phyloP scores from a whole-genome alignment of 2,888 invertebrate species.

The Ptychoptera albimana region DNA sequence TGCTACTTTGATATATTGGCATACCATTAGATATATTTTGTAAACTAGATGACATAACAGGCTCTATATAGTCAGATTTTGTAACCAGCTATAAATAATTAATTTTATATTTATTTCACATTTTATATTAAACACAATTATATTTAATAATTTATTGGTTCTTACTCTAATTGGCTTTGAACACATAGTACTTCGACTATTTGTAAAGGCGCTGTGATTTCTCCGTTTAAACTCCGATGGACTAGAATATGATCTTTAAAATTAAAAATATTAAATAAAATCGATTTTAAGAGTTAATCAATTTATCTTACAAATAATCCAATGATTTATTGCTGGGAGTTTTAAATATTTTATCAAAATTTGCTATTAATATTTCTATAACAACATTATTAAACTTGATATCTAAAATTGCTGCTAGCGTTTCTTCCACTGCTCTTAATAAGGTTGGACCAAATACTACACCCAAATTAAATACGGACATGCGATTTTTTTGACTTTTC shows the following conservation, averaged over 20 bases:
- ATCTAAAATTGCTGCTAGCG: constrained; percentile 95
- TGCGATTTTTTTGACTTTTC: constrained; percentile 77
- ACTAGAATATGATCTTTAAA: background rate
- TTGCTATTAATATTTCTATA: constrained; percentile 88
- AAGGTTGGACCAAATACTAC: constrained; percentile 97
- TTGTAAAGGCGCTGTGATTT: background rate
- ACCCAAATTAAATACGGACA: constrained; percentile 93
- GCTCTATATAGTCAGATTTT: constrained; percentile 28
- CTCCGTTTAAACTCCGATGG: background rate
- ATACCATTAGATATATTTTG: constrained; percentile 32
- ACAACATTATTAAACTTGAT: constrained; percentile 98
- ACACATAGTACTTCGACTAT: background rate
- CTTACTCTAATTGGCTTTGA: constrained; percentile 2
- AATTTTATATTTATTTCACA: background rate
- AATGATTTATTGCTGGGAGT: constrained; percentile 18
- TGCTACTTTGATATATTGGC: constrained; percentile 17
- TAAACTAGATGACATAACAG: constrained; percentile 29
- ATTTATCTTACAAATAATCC: too few species aligned
- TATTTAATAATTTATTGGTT: too few species aligned
- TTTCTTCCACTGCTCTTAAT: constrained; percentile 87
- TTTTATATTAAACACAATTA: too few species aligned
- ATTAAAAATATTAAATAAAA: too few species aligned
- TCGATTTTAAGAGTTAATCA: too few species aligned
- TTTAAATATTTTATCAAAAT: constrained; percentile 57
- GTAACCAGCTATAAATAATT: constrained; percentile 16